Evolutionary conservation across 2,797 vertebrate species (phyloP).

Genomic region (Morelia viridis): DNA sequence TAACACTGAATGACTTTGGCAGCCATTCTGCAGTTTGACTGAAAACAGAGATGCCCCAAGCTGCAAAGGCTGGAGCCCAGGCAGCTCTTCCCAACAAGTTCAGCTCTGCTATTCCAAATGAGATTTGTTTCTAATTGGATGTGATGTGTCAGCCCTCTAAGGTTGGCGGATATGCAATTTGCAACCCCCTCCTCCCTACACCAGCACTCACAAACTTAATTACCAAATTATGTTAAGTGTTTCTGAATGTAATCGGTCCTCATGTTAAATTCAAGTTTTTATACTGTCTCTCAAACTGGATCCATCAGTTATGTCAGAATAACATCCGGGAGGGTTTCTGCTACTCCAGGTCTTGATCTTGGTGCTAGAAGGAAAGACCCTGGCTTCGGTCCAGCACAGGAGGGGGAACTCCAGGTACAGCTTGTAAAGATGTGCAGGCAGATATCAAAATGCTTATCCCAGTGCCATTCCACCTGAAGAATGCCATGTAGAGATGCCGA

Average conservation of each 20-base stretch:
- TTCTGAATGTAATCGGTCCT: not conserved
- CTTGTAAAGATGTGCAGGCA: not conserved
- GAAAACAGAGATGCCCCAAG: conserved; percentile 23
- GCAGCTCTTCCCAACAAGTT: rapidly evolving
- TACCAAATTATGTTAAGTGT: not conserved
- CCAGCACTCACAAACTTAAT: not conserved
- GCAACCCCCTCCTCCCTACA: not conserved
- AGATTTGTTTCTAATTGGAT: not conserved
- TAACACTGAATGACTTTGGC: conserved; percentile 16
- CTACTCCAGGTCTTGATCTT: not conserved
- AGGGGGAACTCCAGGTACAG: not conserved
- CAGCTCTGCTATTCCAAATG: not conserved
- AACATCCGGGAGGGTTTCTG: not conserved
- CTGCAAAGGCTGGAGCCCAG: conserved; percentile 14
- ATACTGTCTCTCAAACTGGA: not conserved
- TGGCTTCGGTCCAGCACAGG: not conserved
- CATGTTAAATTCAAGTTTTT: not conserved
- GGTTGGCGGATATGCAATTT: not conserved
- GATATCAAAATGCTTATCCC: not conserved
- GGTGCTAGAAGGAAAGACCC: not conserved
- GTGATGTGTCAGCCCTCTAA: not conserved
- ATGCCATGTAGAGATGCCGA: no score
- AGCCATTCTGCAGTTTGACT: conserved; percentile 14
- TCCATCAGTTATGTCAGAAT: not conserved
- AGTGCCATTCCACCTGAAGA: not conserved